Evolutionary conservation across 2,888 invertebrate species (phyloP).

Genomic region (Lottia scabra): DNA sequence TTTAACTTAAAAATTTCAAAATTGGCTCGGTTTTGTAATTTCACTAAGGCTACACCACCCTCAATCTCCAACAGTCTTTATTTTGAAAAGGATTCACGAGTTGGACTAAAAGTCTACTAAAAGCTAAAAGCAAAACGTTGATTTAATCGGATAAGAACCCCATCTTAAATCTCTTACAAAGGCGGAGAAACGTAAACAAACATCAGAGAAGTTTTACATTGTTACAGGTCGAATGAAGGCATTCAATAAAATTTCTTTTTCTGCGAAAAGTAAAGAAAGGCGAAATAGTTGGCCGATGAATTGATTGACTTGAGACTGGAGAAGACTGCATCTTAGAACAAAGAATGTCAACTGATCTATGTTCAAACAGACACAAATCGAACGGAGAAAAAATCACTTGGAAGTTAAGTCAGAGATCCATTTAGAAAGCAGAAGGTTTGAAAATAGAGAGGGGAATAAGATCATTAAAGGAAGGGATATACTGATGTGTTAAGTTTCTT

Average conservation of each 20-base stretch:
- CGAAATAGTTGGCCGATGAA: background rate
- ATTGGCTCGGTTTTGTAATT: too few relatives aligned
- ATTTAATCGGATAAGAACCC: too few relatives aligned
- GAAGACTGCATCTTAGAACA: background rate
- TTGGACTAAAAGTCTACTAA: too few relatives aligned
- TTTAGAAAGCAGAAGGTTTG: background rate
- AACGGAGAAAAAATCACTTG: background rate
- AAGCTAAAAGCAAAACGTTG: too few relatives aligned
- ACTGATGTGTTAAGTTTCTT: background rate
- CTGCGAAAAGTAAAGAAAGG: conserved; percentile 1
- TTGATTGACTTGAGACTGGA: too few relatives aligned
- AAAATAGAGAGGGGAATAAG: background rate
- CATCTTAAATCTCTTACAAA: too few relatives aligned
- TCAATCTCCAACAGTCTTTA: too few relatives aligned
- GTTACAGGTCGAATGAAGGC: background rate
- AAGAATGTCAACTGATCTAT: background rate
- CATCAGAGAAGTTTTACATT: background rate
- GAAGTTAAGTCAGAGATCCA: background rate
- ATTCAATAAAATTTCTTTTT: background rate
- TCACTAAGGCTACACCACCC: too few relatives aligned
- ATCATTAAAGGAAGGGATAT: too few relatives aligned
- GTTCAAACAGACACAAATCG: background rate
- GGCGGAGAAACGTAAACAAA: too few relatives aligned
- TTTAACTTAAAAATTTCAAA: too few relatives aligned
- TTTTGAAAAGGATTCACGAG: too few relatives aligned